Percentiles rank a stretch among this genome's conserved stretches.
phyloP scores from a whole-genome alignment of 2,113 vertebrate species.

The Channa argus region DNA sequence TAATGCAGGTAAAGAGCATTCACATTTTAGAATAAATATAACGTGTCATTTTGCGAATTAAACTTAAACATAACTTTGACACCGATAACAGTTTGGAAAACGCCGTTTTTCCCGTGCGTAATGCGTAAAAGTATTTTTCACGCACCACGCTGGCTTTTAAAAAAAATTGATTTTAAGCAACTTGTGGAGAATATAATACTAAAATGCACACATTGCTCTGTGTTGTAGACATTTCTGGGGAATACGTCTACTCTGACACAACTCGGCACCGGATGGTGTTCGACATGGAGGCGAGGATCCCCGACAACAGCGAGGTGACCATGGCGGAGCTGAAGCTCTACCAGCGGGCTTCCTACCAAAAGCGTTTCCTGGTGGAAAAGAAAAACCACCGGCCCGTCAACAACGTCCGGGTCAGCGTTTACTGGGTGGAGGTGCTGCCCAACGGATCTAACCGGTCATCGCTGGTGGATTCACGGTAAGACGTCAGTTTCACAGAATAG shows the following conservation, averaged over 20 bases:
- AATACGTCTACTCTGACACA: constrained; percentile 85
- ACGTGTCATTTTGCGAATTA: neutral
- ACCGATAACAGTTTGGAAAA: neutral
- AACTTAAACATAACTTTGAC: neutral
- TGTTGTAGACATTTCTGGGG: constrained; percentile 86
- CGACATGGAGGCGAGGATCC: constrained; percentile 91
- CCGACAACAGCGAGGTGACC: constrained; percentile 91
- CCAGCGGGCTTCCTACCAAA: constrained; percentile 86
- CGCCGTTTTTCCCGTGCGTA: constrained; percentile 24
- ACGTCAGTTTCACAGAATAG: neutral
- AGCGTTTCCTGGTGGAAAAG: constrained; percentile 73
- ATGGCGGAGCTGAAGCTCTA: constrained; percentile 94
- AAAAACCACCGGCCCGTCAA: constrained; percentile 80
- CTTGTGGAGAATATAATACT: too few species aligned
- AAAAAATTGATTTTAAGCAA: neutral
- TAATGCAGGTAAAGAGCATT: constrained; percentile 83
- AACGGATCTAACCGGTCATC: constrained; percentile 90
- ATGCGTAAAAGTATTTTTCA: constrained; percentile 33
- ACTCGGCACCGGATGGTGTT: constrained; percentile 87
- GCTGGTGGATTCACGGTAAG: constrained; percentile 92
- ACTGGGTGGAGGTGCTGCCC: constrained; percentile 88
- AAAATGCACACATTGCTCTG: neutral
- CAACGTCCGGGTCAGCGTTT: constrained; percentile 90
- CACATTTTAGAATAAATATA: neutral
- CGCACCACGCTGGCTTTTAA: neutral